phyloP scores from a whole-genome alignment of 2,888 invertebrate species.

The Metacarcinus magister region DNA sequence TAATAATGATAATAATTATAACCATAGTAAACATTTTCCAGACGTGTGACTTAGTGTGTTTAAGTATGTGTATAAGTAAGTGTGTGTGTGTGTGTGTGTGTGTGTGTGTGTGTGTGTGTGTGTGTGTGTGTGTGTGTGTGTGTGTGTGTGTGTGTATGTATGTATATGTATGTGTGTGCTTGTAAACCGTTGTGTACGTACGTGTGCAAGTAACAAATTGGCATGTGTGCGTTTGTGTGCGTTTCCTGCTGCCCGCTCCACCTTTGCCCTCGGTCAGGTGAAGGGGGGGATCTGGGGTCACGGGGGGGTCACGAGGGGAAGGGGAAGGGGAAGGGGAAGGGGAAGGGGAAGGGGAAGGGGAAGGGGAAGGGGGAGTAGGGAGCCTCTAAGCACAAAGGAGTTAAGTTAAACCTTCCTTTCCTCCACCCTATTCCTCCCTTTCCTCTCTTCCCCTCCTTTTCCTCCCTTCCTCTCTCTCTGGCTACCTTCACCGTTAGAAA shows the following conservation, averaged over 20 bases:
- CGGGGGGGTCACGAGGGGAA: not conserved
- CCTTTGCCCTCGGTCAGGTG: conserved; percentile 23
- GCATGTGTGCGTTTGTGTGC: not conserved
- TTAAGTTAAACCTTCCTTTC: not conserved
- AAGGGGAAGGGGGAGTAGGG: not conserved
- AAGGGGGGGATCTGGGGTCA: not conserved
- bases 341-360: not conserved
- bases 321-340: not conserved
- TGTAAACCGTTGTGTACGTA: not conserved
- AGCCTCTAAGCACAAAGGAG: not conserved
- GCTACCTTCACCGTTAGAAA: not conserved
- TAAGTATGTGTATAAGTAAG: not conserved
- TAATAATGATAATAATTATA: not conserved
- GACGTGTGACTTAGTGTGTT: not conserved
- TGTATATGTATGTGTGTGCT: conserved; percentile 38
- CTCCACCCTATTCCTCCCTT: not conserved
- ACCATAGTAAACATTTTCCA: not conserved
- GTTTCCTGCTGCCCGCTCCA: conserved; percentile 1
- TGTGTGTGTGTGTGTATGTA: not conserved
- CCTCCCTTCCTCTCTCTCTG: not conserved
- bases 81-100: conserved; percentile 6
- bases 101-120: not conserved
- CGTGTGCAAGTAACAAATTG: too few relatives aligned
- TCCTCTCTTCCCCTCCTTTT: not conserved
- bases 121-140: not conserved